These are phyloP conservation scores for Oreochromis niloticus DNA, from an alignment of 2,113 vertebrate genomes.

Conservation along the genomic window DNA sequence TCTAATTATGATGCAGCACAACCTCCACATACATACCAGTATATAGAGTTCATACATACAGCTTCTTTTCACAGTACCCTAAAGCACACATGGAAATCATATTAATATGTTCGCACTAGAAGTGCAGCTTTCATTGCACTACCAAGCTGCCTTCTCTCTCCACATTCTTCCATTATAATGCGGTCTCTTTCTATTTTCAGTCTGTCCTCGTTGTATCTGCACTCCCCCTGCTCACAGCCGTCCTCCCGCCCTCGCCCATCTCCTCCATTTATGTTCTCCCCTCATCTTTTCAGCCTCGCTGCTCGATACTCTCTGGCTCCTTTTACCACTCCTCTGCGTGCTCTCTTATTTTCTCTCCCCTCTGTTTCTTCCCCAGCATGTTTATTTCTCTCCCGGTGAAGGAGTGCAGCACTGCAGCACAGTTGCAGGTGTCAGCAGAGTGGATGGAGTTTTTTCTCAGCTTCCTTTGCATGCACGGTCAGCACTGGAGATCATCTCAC, in stretches of 20 bases:
- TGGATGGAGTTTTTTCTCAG: not conserved
- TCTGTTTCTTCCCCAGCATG: slow-evolving; percentile 1
- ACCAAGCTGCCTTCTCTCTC: not conserved
- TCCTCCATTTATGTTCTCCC: slow-evolving; percentile 18
- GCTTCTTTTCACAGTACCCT: not conserved
- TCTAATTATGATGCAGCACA: not conserved
- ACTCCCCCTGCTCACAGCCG: not conserved
- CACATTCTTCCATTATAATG: not conserved
- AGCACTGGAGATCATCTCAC: not conserved
- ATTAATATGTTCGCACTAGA: not conserved
- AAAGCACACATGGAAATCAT: not conserved
- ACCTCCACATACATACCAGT: not conserved
- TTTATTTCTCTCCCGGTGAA: not conserved
- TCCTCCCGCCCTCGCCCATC: slow-evolving; percentile 34
- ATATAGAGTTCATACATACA: not conserved
- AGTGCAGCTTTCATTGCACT: not conserved
- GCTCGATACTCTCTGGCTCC: slow-evolving; percentile 18
- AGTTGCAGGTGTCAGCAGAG: slow-evolving; percentile 43
- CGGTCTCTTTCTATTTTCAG: slow-evolving; percentile 45
- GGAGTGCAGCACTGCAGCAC: slow-evolving; percentile 16
- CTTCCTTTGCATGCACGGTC: not conserved
- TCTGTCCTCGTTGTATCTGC: slow-evolving; percentile 20
- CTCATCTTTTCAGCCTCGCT: slow-evolving; percentile 51
- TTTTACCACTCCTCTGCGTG: slow-evolving; percentile 8
- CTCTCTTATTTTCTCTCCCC: not conserved